Evolutionary conservation across 2,888 invertebrate species (phyloP).

Genomic region (Epirrita christyi): DNA sequence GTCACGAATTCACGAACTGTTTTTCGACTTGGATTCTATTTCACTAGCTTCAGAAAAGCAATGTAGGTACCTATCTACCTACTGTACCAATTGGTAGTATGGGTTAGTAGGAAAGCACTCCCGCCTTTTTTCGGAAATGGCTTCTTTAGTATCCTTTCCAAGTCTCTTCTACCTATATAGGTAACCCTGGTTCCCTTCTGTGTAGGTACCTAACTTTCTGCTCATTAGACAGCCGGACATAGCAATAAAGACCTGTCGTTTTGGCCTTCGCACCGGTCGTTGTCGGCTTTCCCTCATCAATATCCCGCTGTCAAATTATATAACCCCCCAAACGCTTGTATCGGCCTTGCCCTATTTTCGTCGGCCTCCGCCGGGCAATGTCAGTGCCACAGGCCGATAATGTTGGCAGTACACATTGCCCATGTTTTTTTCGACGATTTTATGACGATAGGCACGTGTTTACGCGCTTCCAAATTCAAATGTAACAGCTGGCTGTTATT

Average conservation of each 20-base stretch:
- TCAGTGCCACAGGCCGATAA: constrained; percentile 55
- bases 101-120: background rate
- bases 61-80: too few species aligned
- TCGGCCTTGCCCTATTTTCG: constrained; percentile 60
- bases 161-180: too few species aligned
- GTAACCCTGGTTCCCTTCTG: too few species aligned
- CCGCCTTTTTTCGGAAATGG: too few species aligned
- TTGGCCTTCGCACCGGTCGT: constrained; percentile 37
- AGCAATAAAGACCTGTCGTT: constrained; percentile 6
- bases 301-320: constrained; percentile 42
- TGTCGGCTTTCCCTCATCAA: constrained; percentile 38
- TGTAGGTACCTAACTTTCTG: background rate
- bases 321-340: constrained; percentile 41
- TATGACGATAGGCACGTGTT: constrained; percentile 18
- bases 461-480: constrained; percentile 14
- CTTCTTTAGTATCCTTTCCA: too few species aligned
- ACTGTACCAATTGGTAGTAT: too few species aligned
- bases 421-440: constrained; percentile 29
- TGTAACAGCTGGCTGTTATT: constrained; percentile 13
- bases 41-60: too few species aligned
- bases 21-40: too few species aligned
- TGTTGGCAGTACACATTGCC: constrained; percentile 41
- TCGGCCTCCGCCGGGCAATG: constrained; percentile 59
- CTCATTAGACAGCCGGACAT: constrained; percentile 1
- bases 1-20: too few species aligned